phyloP scores from a whole-genome alignment of 2,797 vertebrate genomes.

The Clarias platycephalus region DNA sequence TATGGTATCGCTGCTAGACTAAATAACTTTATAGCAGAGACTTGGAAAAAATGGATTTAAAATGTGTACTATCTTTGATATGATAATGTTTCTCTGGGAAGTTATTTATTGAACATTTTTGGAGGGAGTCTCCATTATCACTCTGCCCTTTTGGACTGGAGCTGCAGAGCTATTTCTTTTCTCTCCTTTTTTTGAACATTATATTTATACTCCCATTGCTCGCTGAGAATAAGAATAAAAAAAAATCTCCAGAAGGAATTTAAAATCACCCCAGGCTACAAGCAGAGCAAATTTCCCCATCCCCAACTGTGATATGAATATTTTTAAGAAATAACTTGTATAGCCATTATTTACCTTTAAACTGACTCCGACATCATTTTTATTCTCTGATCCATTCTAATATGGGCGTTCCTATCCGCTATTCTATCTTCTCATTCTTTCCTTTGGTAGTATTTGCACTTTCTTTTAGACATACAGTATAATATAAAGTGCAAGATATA shows the following conservation, averaged over 20 bases:
- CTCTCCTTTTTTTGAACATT: background rate
- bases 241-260: background rate
- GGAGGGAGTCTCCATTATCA: background rate
- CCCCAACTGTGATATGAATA: background rate
- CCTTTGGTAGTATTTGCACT: background rate
- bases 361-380: background rate
- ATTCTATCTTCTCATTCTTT: background rate
- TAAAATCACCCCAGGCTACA: background rate
- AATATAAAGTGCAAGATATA: too few relatives aligned
- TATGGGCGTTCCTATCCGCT: background rate
- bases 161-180: background rate
- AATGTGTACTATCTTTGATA: background rate
- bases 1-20: background rate
- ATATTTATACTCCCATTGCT: background rate
- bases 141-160: background rate
- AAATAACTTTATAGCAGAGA: background rate
- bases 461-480: background rate
- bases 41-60: background rate
- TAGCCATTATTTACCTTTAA: background rate
- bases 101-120: background rate
- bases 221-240: background rate
- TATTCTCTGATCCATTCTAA: background rate
- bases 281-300: too few relatives aligned
- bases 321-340: background rate
- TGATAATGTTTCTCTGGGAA: background rate